phyloP scores from a whole-genome alignment of 2,797 vertebrate genomes.

The Lagorchestes hirsutus region DNA sequence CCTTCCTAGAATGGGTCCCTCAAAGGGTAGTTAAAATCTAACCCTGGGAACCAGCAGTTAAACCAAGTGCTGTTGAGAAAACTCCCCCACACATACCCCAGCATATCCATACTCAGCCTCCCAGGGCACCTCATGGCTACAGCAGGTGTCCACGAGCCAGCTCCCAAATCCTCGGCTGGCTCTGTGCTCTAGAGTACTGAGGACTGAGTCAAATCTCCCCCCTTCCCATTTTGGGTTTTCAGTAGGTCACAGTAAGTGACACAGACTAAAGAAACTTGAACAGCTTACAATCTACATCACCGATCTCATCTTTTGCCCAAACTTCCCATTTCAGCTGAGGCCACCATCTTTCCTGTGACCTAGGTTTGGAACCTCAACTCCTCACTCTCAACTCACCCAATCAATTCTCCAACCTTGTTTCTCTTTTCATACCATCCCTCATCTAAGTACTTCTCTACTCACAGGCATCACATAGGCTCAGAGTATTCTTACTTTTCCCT shows the following conservation, averaged over 20 bases:
- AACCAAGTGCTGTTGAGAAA: too few relatives aligned
- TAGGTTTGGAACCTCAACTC: neutral
- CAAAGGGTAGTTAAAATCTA: too few relatives aligned
- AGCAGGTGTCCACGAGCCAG: too few relatives aligned
- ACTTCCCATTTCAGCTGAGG: neutral
- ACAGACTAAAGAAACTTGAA: neutral
- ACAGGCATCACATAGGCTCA: neutral
- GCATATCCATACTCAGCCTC: too few relatives aligned
- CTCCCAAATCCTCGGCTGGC: too few relatives aligned
- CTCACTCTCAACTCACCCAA: neutral
- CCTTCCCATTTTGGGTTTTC: neutral
- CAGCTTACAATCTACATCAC: neutral
- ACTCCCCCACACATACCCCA: too few relatives aligned
- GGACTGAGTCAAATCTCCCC: neutral
- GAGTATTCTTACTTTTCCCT: neutral
- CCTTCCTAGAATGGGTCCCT: too few relatives aligned
- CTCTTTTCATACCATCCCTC: neutral
- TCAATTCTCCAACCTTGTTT: neutral
- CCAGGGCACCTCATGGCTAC: too few relatives aligned
- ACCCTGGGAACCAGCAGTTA: too few relatives aligned
- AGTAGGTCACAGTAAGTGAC: neutral
- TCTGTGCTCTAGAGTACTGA: too few relatives aligned
- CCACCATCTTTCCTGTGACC: neutral
- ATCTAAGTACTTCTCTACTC: neutral
- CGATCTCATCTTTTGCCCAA: neutral